Percentiles rank a stretch among this genome's conserved stretches.
These are phyloP conservation scores for Protonemura montana DNA, from an alignment of 2,888 invertebrate genomes.

Conservation along the genomic window DNA sequence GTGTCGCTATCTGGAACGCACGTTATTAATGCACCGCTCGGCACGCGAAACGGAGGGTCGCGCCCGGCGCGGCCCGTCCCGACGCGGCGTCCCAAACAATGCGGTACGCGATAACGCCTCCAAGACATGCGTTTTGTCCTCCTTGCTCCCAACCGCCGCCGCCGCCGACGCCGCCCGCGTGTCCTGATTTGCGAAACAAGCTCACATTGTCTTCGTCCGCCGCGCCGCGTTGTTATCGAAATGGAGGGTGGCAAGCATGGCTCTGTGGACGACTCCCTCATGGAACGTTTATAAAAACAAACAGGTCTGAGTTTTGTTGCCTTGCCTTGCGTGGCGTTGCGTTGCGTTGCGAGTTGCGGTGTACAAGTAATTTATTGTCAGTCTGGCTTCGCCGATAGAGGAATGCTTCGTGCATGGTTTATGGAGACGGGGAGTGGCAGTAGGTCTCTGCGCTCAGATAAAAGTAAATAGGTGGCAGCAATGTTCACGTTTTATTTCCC, in stretches of 20 bases:
- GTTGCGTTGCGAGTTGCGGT: constrained; percentile 9
- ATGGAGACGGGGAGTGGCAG: not conserved
- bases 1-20: not conserved
- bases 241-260: not conserved
- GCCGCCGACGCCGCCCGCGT: not conserved
- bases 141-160: constrained; percentile 1
- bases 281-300: constrained; percentile 32
- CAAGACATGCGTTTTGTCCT: constrained; percentile 27
- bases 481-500: constrained; percentile 27
- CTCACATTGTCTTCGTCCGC: not conserved
- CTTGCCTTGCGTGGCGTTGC: too few species aligned
- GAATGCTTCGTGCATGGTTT: not conserved
- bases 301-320: constrained; percentile 30
- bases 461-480: constrained; percentile 37
- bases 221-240: not conserved
- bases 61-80: not conserved
- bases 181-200: constrained; percentile 7
- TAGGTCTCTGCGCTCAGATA: constrained; percentile 18
- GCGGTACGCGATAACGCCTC: constrained; percentile 21
- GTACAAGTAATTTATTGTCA: constrained; percentile 20
- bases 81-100: constrained; percentile 23
- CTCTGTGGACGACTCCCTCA: constrained; percentile 30
- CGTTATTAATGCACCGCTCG: constrained; percentile 30
- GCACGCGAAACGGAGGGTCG: not conserved
- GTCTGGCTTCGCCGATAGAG: not conserved